Evolutionary conservation across 2,888 invertebrate genomes (phyloP), one percentile per base, ranked within the genome.

Genomic region (Agrilus cyanescens): DNA sequence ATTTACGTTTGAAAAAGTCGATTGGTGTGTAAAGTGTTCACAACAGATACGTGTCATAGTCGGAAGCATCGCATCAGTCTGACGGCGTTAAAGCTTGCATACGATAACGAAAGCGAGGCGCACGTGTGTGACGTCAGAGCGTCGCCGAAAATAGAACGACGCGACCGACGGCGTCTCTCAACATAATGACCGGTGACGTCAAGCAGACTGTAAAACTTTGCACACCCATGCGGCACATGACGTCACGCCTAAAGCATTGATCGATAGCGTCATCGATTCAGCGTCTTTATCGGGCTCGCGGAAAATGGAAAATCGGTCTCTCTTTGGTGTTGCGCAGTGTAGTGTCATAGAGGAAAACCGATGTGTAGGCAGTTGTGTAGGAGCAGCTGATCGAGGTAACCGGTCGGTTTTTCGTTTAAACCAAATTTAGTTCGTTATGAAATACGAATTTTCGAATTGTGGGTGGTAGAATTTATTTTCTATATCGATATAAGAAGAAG

Each of bases 301-400:
- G 45, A 40, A 16, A 31, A 20, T 25, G 7, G 14, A 14, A 33
- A 20, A 40, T 50, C 48, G 37, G 34, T 53, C 50, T 47, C 41
- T 44, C 37, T 50, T 45, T 44, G 40, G 46, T 50, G 50, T 48
- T 50, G 50, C 52, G 54, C 50, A 49, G 52, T 56, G 57, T 50
- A 56, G 57, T 57, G 58, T 57, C 57, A 56, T 48, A 51, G 54
- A 49, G 56, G 58, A 60, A 60, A 55, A 56, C 52, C 55, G 54
- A 55, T 50, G 55, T 25, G 25, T 25, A 25, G 25, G 25, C 25
- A 25, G 46, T 14, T 47, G 15, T 37, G 15, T 18, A 18, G 15
- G 33, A 33, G 15, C 14, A 33, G 33, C 33, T 25, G 25, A 25
- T 25, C 25, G 25, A 25, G 25, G 8, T 25, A 25, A 25, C 25